These are phyloP conservation scores for Scolopax bukidnonensis DNA, from an alignment of 2,797 vertebrate species.

Conservation along the genomic window DNA sequence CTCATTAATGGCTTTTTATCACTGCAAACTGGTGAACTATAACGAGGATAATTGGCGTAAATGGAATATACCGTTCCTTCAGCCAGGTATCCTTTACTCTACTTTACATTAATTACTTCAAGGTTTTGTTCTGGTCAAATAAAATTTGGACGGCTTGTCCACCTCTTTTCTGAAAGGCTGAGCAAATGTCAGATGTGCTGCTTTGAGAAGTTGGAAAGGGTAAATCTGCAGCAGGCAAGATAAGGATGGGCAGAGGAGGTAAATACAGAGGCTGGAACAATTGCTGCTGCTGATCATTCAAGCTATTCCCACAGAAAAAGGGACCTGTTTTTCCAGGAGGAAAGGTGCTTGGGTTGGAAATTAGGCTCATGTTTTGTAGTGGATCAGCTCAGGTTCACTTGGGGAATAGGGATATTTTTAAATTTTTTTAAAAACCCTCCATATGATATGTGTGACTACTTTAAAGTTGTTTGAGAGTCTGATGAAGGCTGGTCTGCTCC, in stretches of 20 bases:
- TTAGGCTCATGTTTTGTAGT: rapidly evolving
- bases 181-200: background rate
- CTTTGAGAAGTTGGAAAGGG: background rate
- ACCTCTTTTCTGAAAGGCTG: background rate
- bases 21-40: slow-evolving; percentile 64
- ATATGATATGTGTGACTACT: background rate
- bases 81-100: slow-evolving; percentile 53
- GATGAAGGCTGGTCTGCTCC: background rate
- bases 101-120: slow-evolving; percentile 57
- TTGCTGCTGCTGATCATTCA: background rate
- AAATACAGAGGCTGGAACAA: background rate
- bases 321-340: background rate
- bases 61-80: slow-evolving; percentile 59
- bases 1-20: slow-evolving; percentile 75
- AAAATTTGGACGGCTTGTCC: background rate
- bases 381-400: background rate
- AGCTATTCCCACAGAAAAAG: background rate
- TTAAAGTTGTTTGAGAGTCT: background rate
- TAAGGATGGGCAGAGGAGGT: background rate
- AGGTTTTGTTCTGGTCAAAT: slow-evolving; percentile 47
- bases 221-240: slow-evolving; percentile 4
- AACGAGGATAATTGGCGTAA: slow-evolving; percentile 66
- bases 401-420: background rate
- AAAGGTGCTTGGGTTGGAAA: background rate
- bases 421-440: background rate